Evolutionary conservation across 2,888 invertebrate genomes (phyloP).

Genomic region (Biston stratarius): DNA sequence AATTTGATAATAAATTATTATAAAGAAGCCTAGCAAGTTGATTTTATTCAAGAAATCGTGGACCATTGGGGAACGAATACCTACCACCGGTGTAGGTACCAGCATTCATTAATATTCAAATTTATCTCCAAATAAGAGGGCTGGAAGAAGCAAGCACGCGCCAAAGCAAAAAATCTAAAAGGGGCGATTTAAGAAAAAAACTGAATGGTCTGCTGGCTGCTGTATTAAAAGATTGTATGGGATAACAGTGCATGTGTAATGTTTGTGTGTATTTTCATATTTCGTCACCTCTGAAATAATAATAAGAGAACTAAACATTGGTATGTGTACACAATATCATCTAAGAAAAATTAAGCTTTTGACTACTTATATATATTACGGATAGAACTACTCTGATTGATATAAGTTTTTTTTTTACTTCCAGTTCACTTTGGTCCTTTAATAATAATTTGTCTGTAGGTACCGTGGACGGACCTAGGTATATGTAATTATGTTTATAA

Average conservation of each 20-base stretch:
- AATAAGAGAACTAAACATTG: background rate
- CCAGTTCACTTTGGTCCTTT: too few species aligned
- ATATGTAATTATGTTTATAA: too few species aligned
- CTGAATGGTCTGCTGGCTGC: slow-evolving; percentile 24
- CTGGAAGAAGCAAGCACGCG: slow-evolving; percentile 20
- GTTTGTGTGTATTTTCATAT: slow-evolving; percentile 45
- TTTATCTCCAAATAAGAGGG: slow-evolving; percentile 15
- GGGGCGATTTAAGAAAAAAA: slow-evolving; percentile 12
- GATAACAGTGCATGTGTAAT: slow-evolving; percentile 18
- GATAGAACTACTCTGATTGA: too few species aligned
- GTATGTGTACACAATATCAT: background rate
- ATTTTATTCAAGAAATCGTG: slow-evolving; percentile 7
- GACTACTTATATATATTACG: too few species aligned
- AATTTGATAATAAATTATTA: too few species aligned
- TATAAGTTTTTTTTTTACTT: too few species aligned
- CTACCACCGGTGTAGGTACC: too few species aligned
- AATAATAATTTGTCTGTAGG: too few species aligned
- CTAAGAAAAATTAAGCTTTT: too few species aligned
- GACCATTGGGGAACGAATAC: slow-evolving; percentile 1
- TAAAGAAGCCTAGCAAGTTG: background rate
- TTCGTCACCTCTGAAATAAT: slow-evolving; percentile 42
- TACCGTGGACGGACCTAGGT: too few species aligned
- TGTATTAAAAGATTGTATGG: slow-evolving; percentile 16
- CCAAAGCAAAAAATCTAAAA: slow-evolving; percentile 11
- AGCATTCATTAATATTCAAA: background rate